Evolutionary conservation across 1,140 invertebrate species (phyloP), one percentile per base, ranked within the genome.

Genomic region (Cardiocondyla obscurior): DNA sequence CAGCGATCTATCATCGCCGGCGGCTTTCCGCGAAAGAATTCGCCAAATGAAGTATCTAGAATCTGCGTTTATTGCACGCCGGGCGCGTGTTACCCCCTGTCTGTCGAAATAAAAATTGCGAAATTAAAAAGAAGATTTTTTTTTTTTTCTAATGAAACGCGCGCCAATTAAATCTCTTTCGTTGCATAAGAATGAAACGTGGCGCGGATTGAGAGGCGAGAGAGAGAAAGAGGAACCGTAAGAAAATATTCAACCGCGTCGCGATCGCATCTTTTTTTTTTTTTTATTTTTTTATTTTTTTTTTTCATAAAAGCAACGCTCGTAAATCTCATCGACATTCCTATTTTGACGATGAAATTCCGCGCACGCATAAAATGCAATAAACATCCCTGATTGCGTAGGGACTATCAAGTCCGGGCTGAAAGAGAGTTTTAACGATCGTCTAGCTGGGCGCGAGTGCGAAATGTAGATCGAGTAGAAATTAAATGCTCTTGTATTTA

Each of bases 401-500:
- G 62, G 42, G 42, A 69, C 33, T 53, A 53, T 69, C 62, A 67
- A 53, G 46, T 19, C 19, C 19, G 25, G 0, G 62, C 36, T 77
- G 46, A 77, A 77, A 77, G 74, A 39, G 44, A 64, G 22, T 67
- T 79, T 67, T 69, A 79, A 67, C 74, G 62, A 79, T 69, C 62
- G 62, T 79, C 62, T 67, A 12, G 33, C 22, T 19, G 51, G 74
- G 74, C 16, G 46, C 62, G 49, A 79, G 62, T 39, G 33, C 57
- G 19, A 62, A 49, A 69, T 79, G 69, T 53, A 69, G 62, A 79
- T 79, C 25, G 62, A 79, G 74, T 53, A 69, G 74, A 79, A 79
- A 79, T 79, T 79, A 79, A 79, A 79, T 57, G 74, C 62, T 79
- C 33, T 79, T 79, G 62, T 69, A 79, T 79, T 79, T 79, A 79